A percentile compares a stretch with the other conserved stretches of the same genome.
Conservation (phyloP, 2,113 vertebrate species). For the Pheucticus melanocephalus region DNA sequence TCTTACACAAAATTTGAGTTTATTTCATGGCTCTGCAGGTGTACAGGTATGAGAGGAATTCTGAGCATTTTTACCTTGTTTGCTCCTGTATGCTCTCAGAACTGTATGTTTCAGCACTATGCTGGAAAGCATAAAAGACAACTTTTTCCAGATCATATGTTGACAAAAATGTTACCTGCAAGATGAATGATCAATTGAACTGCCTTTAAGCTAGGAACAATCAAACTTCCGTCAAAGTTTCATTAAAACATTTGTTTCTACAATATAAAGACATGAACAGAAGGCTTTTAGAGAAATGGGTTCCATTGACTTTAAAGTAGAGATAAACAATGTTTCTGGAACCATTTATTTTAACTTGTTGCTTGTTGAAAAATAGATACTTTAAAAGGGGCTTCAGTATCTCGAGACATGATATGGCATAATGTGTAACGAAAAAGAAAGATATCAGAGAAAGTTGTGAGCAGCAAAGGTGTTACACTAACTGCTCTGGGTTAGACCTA, state of each 20-base stretch:
- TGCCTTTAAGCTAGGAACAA: not conserved
- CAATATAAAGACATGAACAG: not conserved
- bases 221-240: not conserved
- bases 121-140: not conserved
- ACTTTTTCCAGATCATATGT: not conserved
- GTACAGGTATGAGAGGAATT: not conserved
- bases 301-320: not conserved
- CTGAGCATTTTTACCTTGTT: not conserved
- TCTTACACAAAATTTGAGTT: not conserved
- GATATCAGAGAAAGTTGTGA: not conserved
- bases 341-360: not conserved
- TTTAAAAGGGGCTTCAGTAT: not conserved
- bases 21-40: not conserved
- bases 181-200: not conserved
- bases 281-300: not conserved
- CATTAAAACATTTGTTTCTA: not conserved
- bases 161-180: not conserved
- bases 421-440: not conserved
- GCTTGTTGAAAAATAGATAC: not conserved
- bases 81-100: not conserved
- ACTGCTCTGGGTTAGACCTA: not conserved
- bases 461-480: not conserved
- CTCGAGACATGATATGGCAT: not conserved
- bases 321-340: not conserved
- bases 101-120: not conserved